phyloP scores from a whole-genome alignment of 2,797 vertebrate species.

The Arremon brunneinucha region DNA sequence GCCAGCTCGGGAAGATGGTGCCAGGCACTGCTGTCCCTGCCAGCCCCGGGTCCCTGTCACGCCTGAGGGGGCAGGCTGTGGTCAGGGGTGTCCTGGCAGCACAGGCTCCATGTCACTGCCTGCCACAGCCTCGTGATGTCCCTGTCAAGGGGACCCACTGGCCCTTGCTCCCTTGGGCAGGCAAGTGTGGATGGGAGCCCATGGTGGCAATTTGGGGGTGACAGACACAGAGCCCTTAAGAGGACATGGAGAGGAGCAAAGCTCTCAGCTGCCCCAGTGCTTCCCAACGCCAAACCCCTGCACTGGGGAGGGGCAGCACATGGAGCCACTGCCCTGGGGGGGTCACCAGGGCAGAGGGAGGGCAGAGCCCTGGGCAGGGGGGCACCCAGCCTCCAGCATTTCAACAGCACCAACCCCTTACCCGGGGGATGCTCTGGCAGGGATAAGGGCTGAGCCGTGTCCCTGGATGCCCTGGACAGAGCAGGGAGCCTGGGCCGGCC shows the following conservation, averaged over 20 bases:
- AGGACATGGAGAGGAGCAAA: fast-evolving
- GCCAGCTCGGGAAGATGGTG: neutral
- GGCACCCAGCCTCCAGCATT: neutral
- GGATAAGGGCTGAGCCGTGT: neutral
- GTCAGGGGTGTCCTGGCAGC: neutral
- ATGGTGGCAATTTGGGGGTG: neutral
- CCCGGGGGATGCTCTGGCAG: neutral
- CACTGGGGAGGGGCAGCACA: neutral
- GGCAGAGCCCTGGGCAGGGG: neutral
- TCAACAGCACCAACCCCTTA: neutral
- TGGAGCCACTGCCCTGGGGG: neutral
- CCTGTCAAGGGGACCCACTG: neutral
- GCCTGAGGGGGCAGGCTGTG: neutral
- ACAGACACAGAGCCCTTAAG: neutral
- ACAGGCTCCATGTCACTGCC: neutral
- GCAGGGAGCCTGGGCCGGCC: neutral
- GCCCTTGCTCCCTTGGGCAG: neutral
- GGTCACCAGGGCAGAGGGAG: neutral
- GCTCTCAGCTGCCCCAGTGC: neutral
- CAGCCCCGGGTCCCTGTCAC: neutral
- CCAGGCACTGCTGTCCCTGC: neutral
- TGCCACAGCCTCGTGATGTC: neutral
- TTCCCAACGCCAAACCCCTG: neutral
- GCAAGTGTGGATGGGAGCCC: neutral
- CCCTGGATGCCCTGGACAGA: neutral